Base-by-base conservation (phyloP, 2,888 invertebrate genomes). In the Oxyteleia sp. region DNA sequence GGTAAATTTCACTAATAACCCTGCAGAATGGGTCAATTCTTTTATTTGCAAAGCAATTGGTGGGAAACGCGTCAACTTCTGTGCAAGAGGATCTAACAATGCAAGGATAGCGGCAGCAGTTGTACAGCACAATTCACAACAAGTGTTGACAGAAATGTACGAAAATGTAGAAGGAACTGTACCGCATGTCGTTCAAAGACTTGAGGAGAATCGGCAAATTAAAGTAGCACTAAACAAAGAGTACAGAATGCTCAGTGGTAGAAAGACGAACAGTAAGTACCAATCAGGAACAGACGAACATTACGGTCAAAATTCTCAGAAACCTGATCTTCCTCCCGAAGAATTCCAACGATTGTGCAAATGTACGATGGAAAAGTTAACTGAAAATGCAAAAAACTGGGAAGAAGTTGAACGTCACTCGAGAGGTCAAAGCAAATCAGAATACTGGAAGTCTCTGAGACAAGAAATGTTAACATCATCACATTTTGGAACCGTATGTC, bases 401-500 rank as follows among this genome's bases (percentile, higher is more conserved):
- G 13, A 26, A 1, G 16, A 78, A 43, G 85, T 86, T 57, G 75
- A 81, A 59, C 2, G 10, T 5, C 10, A 66, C 7, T 85, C 84
- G 11, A 49, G 47, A 23, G 45, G 47, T 1, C 82, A 85, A 68
- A 57, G 63, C 10, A 10, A 45, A 7, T 43, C 23, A 11, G 59
- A 71, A 1, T 47, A 51, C n/a, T 87, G 85, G 86, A 32, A 47
- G 7, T 5, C 45, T 7, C 38, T 63, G 38, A 69, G 80, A 61
- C 38, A 15, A 32, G 49, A 80, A 15, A 29, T 86, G 23, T 29
- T 87, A 16, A 87, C 86, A 1, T 82, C 85, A 15, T 85, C 84
- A 5, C 75, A 85, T 45, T 45, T 45, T 10, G 45, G 45, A 26
- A 26, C 51, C n/a, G 49, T 49, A 49, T 49, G 49, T 16, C 49